phyloP scores from a whole-genome alignment of 2,113 vertebrate species.

The Strigops habroptila region DNA sequence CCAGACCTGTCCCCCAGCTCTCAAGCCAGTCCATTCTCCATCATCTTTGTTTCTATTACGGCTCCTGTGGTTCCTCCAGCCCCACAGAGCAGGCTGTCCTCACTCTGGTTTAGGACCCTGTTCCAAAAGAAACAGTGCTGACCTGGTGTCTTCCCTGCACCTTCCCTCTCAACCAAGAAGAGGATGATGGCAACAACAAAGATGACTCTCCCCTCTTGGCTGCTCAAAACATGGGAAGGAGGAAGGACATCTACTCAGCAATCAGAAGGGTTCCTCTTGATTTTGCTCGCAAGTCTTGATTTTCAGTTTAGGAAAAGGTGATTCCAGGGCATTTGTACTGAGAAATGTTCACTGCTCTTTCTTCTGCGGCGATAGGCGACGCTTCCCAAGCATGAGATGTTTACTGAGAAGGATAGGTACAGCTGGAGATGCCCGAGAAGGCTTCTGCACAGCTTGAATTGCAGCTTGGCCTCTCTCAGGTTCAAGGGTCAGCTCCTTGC shows the following conservation, averaged over 20 bases:
- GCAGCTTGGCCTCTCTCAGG: neutral
- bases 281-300: neutral
- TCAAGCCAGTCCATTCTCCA: neutral
- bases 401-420: neutral
- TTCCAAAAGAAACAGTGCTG: neutral
- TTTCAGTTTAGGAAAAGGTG: neutral
- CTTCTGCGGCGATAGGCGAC: neutral
- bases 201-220: neutral
- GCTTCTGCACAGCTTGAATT: neutral
- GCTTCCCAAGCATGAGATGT: neutral
- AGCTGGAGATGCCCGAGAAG: neutral
- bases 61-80: neutral
- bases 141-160: rapidly evolving
- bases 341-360: neutral
- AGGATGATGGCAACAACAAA: neutral
- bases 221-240: neutral
- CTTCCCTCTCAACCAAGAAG: neutral
- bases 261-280: neutral
- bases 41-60: neutral
- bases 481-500: neutral
- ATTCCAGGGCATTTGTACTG: neutral
- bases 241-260: neutral
- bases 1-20: neutral
- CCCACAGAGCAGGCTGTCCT: rapidly evolving
- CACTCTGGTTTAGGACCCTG: neutral